Evolutionary conservation across 2,113 vertebrate species (phyloP).

Genomic region (Tauraco erythrolophus): DNA sequence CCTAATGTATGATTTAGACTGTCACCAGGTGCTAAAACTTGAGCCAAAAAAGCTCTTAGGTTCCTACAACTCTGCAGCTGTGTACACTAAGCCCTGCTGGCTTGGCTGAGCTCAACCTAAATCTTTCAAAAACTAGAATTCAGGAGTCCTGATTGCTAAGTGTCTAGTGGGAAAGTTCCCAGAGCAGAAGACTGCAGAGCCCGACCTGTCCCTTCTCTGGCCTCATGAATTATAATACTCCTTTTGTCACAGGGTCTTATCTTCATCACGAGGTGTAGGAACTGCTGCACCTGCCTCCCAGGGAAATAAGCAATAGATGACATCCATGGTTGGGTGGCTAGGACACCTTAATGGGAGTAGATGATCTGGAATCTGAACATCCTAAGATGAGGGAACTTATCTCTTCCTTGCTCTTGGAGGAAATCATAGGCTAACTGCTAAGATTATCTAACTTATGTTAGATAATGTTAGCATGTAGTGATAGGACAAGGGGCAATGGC

Average conservation of each 20-base stretch:
- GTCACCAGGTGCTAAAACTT: neutral
- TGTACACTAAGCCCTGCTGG: constrained; percentile 14
- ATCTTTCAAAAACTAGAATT: neutral
- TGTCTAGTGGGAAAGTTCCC: neutral
- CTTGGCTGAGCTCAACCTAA: neutral
- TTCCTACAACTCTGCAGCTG: constrained; percentile 33
- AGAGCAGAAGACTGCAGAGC: neutral
- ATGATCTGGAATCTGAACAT: neutral
- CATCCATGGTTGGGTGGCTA: neutral
- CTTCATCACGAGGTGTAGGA: neutral
- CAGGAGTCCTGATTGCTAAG: neutral
- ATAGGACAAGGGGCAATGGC: too few species aligned
- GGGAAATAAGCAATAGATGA: neutral
- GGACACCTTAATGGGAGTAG: neutral
- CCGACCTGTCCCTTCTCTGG: neutral
- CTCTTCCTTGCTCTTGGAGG: neutral
- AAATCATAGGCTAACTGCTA: neutral
- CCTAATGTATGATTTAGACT: constrained; percentile 10
- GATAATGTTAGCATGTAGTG: too few species aligned
- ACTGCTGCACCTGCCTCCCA: neutral
- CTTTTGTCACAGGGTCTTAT: neutral
- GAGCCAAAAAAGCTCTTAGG: constrained; percentile 10
- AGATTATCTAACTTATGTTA: too few species aligned
- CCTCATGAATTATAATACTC: neutral
- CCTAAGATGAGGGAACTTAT: neutral